Evolutionary conservation across 2,888 invertebrate species (phyloP).

Genomic region (Apamea sordens): DNA sequence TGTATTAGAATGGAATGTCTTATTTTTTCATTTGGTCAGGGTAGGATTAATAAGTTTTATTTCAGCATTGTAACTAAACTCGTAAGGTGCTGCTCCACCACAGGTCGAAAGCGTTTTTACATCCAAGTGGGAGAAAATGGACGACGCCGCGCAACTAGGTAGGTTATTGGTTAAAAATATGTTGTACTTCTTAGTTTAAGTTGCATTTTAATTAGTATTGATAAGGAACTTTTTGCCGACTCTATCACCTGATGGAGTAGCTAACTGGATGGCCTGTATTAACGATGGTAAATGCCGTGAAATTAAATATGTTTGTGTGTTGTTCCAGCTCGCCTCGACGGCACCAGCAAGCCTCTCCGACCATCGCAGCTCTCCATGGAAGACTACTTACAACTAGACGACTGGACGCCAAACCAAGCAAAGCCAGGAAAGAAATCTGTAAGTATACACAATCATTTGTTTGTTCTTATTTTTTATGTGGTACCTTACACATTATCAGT

Average conservation of each 20-base stretch:
- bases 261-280: slow-evolving; percentile 22
- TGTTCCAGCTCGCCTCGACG: slow-evolving; percentile 97
- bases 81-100: slow-evolving; percentile 83
- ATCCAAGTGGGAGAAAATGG: slow-evolving; percentile 96
- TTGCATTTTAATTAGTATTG: slow-evolving; percentile 45
- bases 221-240: slow-evolving; percentile 14
- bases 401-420: slow-evolving; percentile 92
- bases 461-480: slow-evolving; percentile 15
- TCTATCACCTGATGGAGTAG: slow-evolving; percentile 22
- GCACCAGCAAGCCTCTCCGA: slow-evolving; percentile 94
- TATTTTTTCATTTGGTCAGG: slow-evolving; percentile 69
- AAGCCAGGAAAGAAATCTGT: slow-evolving; percentile 97
- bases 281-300: slow-evolving; percentile 4
- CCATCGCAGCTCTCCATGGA: slow-evolving; percentile 95
- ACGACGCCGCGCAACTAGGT: slow-evolving; percentile 96
- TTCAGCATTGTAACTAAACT: slow-evolving; percentile 87
- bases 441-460: slow-evolving; percentile 78
- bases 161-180: slow-evolving; percentile 86
- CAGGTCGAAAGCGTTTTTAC: slow-evolving; percentile 89
- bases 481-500: slow-evolving; percentile 5
- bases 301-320: slow-evolving; percentile 69
- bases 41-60: slow-evolving; percentile 86
- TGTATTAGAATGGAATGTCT: slow-evolving; percentile 54
- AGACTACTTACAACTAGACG: slow-evolving; percentile 97
- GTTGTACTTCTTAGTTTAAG: slow-evolving; percentile 60